Evolutionary conservation across 2,797 vertebrate genomes (phyloP).

Genomic region (Muscicapa striata): DNA sequence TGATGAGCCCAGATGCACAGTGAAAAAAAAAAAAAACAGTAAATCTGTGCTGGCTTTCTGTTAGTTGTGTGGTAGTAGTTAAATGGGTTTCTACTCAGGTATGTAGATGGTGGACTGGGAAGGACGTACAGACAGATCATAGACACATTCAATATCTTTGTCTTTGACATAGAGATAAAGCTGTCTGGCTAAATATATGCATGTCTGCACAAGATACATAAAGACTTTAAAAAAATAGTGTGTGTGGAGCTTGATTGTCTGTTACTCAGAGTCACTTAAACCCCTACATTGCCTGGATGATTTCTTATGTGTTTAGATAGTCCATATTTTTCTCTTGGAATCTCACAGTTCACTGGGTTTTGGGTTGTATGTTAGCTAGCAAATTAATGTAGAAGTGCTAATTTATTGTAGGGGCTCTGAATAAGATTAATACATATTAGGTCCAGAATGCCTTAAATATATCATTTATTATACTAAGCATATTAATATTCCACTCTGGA

Average conservation of each 20-base stretch:
- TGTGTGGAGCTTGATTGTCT: not conserved
- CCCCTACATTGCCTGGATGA: not conserved
- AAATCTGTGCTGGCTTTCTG: not conserved
- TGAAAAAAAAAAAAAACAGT: not conserved
- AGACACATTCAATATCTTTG: not conserved
- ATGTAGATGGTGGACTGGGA: not conserved
- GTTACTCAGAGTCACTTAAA: not conserved
- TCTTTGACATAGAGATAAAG: not conserved
- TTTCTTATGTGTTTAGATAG: not conserved
- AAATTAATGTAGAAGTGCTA: not conserved
- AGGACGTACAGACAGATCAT: not conserved
- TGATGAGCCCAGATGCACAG: not conserved
- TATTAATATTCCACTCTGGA: not conserved
- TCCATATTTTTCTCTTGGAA: not conserved
- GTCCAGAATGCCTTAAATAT: not conserved
- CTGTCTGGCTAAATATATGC: not conserved
- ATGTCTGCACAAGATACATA: not conserved
- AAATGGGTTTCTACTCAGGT: not conserved
- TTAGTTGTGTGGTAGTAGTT: not conserved
- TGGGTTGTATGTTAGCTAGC: not conserved
- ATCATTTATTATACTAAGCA: not conserved
- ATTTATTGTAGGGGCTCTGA: not conserved
- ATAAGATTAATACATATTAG: not conserved
- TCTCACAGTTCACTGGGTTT: not conserved
- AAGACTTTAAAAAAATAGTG: not conserved